Base-by-base conservation (phyloP, 2,888 invertebrate species). In the Agapetus fuscipes region DNA sequence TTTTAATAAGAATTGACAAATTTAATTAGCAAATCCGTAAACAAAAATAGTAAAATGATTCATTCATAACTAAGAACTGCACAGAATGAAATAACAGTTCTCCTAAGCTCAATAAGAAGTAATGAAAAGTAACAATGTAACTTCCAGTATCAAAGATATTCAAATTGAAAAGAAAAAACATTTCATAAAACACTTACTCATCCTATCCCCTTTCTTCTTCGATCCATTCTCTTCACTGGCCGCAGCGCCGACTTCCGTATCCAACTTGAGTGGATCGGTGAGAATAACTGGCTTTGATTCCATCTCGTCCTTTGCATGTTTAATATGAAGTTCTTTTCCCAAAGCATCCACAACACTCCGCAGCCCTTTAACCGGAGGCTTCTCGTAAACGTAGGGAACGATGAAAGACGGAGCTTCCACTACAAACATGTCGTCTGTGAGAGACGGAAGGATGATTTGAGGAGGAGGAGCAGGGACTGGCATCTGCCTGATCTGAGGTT, bases 381-480 rank as follows among this genome's bases (percentile, higher is more conserved):
- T 90, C 58, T 91, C 90, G 61, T 90, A 90, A 14, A 91, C 87
- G 58, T 91, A 91, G 31, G 91, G 91, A 50, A 91, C 90, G 56
- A 91, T 89, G 56, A 91, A 90, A 14, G 89, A 90, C 4, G 91
- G 90, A 17, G 90, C 90, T 61, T 91, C 90, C 7, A 91, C 83
- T 9, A 91, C 89, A 59, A 83, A 90, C 83, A 90, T 90, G 53
- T 91, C 89, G 57, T 91, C 90, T 13, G 89, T 89, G 15, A 91
- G 61, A 5, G 86, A 84, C 1, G 88, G 88, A 51, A 91, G 60
- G 47, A 88, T 78, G 24, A 76, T 75, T 26, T 79, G 72, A 41
- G 62, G 61, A 41, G 54, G 51, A 29, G 55, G 48, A 12, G 56
- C 54, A 40, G 56, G 55, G 46, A 60, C 56, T 48, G 66, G 60